These are phyloP conservation scores for Pygmarrhopalites habei DNA, from an alignment of 1,140 invertebrate genomes.

Conservation along the genomic window DNA sequence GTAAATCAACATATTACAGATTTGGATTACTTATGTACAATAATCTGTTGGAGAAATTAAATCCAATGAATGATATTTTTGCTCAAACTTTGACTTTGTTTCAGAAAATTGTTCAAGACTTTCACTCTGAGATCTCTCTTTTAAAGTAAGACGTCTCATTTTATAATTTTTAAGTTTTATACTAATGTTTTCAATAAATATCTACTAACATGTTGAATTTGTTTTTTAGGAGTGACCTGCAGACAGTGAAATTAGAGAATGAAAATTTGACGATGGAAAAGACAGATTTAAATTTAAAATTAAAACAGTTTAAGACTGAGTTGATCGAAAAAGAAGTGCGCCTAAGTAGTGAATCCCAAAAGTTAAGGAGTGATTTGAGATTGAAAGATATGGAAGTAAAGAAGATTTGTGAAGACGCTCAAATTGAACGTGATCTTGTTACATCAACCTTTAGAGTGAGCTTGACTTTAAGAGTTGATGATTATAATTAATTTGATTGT, in stretches of 20 bases:
- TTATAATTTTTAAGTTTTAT: not conserved
- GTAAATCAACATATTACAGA: too few relatives aligned
- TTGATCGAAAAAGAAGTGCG: slow-evolving; percentile 29
- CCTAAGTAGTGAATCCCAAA: slow-evolving; percentile 27
- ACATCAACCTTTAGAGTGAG: not conserved
- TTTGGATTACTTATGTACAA: too few relatives aligned
- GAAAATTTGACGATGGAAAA: slow-evolving; percentile 34
- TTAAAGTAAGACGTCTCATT: slow-evolving; percentile 35
- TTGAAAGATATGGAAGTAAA: slow-evolving; percentile 23
- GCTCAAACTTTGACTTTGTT: too few relatives aligned
- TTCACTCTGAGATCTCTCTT: slow-evolving; percentile 36
- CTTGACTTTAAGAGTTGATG: not conserved
- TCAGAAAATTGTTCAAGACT: slow-evolving; percentile 39
- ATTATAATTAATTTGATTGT: not conserved
- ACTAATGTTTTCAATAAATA: not conserved
- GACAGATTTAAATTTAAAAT: slow-evolving; percentile 28
- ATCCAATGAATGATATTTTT: too few relatives aligned
- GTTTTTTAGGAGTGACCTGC: slow-evolving; percentile 28
- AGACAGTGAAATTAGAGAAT: slow-evolving; percentile 34
- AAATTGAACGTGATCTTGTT: slow-evolving; percentile 14
- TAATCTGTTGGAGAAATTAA: too few relatives aligned
- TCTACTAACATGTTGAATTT: not conserved
- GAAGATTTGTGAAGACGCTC: slow-evolving; percentile 4
- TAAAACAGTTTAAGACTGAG: slow-evolving; percentile 30
- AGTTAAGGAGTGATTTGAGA: slow-evolving; percentile 19